Conservation (phyloP, 1,140 invertebrate genomes). For the Ylistrum balloti region DNA sequence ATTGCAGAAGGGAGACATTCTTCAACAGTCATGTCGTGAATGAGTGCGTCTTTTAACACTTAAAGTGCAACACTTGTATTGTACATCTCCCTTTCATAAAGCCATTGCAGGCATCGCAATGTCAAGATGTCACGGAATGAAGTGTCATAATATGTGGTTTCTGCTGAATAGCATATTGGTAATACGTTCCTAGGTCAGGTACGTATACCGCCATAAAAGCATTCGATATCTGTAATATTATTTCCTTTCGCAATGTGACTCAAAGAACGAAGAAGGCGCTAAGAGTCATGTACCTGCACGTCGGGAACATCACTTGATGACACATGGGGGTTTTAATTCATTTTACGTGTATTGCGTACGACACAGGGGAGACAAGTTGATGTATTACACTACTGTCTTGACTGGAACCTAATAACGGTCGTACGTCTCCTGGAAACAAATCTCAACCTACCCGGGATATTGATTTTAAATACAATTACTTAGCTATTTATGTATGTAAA, state of each 20-base stretch:
- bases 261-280: not conserved
- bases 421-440: conserved; percentile 19
- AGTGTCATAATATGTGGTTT: not conserved
- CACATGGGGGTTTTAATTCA: not conserved
- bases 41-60: not conserved
- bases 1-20: not conserved
- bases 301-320: not conserved
- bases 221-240: not conserved
- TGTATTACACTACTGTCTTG: not conserved
- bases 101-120: not conserved
- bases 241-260: not conserved
- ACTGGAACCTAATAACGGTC: not conserved
- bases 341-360: not conserved
- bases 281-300: not conserved
- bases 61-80: not conserved
- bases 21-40: not conserved
- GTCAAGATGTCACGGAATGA: not conserved
- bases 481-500: not conserved
- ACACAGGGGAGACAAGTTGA: not conserved
- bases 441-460: not conserved
- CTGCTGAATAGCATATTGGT: not conserved
- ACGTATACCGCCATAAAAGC: not conserved
- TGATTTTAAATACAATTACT: conserved; percentile 30
- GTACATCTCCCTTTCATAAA: not conserved
- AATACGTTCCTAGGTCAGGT: not conserved